Conservation (phyloP, 2,113 vertebrate genomes). For the Hippocampus mohnikei region DNA sequence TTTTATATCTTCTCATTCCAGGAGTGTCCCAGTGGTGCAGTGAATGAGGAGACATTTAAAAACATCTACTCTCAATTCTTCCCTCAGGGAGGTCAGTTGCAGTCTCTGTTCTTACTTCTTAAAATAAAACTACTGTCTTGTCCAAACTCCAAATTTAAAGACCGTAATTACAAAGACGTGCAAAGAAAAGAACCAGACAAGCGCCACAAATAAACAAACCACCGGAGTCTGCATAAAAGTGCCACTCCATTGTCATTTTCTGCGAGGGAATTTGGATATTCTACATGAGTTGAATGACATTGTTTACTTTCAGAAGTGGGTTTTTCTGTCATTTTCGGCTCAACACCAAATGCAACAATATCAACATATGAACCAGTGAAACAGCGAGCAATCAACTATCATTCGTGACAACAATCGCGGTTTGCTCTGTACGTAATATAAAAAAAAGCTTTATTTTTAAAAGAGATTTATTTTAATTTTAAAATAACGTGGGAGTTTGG, state of each 20-base stretch:
- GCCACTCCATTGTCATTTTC: neutral
- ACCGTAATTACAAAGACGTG: constrained; percentile 3
- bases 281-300: neutral
- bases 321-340: neutral
- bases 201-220: neutral
- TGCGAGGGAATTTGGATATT: neutral
- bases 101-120: neutral
- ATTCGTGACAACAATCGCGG: too few species aligned
- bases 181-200: neutral
- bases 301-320: neutral
- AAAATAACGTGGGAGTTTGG: too few species aligned
- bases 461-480: too few species aligned
- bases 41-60: constrained; percentile 95
- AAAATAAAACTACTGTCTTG: neutral
- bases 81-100: constrained; percentile 87
- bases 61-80: constrained; percentile 95
- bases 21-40: constrained; percentile 92
- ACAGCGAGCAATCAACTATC: too few species aligned
- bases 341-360: neutral
- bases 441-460: too few species aligned
- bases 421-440: too few species aligned
- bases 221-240: neutral
- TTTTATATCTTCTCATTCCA: constrained; percentile 41
- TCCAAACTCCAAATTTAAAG: neutral
- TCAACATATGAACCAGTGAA: too few species aligned